A percentile compares a stretch with the other conserved stretches of the same genome.
Conservation (phyloP, 1,140 invertebrate genomes). For the Dendrolimus punctatus region DNA sequence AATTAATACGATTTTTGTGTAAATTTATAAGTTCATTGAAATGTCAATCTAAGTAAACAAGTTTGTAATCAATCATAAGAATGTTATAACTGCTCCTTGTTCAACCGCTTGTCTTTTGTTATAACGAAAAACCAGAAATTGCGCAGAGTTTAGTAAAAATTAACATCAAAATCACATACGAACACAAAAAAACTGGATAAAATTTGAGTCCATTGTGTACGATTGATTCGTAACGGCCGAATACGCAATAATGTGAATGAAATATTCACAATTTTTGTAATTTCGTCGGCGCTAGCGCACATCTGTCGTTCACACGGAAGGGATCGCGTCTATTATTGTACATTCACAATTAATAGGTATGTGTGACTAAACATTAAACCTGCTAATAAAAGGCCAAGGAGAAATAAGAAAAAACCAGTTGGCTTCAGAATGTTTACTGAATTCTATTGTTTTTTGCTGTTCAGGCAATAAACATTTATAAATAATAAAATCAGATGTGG, state of each 20-base stretch:
- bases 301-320: constrained; percentile 66
- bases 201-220: constrained; percentile 59
- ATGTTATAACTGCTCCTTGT: constrained; percentile 58
- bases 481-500: constrained; percentile 8
- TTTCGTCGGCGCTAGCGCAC: constrained; percentile 49
- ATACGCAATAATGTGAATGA: constrained; percentile 64
- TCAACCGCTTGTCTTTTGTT: constrained; percentile 48
- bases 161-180: constrained; percentile 67
- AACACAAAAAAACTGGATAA: constrained; percentile 61
- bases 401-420: constrained; percentile 1
- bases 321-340: constrained; percentile 45
- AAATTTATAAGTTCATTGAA: constrained; percentile 12
- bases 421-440: constrained; percentile 3
- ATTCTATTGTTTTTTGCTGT: not conserved
- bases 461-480: too few species aligned
- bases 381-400: not conserved
- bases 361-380: constrained; percentile 7
- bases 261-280: constrained; percentile 71
- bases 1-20: not conserved
- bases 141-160: constrained; percentile 60
- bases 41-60: constrained; percentile 55
- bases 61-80: constrained; percentile 70
- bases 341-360: constrained; percentile 15
- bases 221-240: constrained; percentile 70
- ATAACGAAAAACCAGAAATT: constrained; percentile 40